Conservation (phyloP, 2,888 invertebrate genomes). For the Smittia aterrima region DNA sequence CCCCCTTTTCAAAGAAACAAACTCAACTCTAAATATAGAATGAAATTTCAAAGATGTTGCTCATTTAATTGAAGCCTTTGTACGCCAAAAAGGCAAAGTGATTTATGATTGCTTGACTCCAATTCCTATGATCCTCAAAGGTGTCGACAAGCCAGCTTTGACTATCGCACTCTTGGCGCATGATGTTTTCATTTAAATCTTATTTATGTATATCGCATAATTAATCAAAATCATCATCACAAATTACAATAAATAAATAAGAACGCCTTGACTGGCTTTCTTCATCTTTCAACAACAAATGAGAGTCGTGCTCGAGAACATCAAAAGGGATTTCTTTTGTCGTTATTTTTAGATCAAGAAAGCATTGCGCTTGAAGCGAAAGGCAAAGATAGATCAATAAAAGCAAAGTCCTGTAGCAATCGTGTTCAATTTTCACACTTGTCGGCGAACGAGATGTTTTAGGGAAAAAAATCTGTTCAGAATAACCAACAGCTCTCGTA, state of each 20-base stretch:
- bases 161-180: not conserved
- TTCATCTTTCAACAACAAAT: not conserved
- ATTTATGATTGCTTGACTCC: not conserved
- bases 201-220: not conserved
- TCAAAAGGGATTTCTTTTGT: slow-evolving; percentile 9
- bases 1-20: not conserved
- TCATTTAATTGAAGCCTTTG: not conserved
- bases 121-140: not conserved
- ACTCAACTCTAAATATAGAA: too few species aligned
- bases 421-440: slow-evolving; percentile 12
- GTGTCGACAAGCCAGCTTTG: not conserved
- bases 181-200: not conserved
- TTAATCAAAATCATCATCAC: slow-evolving; percentile 27
- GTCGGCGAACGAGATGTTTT: not conserved
- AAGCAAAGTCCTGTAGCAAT: not conserved
- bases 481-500: slow-evolving; percentile 13
- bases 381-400: slow-evolving; percentile 5
- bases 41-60: not conserved
- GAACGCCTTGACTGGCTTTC: not conserved
- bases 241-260: not conserved
- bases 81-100: not conserved
- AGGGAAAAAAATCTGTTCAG: slow-evolving; percentile 29
- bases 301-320: not conserved
- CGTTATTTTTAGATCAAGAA: slow-evolving; percentile 10
- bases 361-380: not conserved